A percentile compares a stretch with the other conserved stretches of the same genome.
phyloP scores from a whole-genome alignment of 2,888 invertebrate species.

The Capitulum mitella region DNA sequence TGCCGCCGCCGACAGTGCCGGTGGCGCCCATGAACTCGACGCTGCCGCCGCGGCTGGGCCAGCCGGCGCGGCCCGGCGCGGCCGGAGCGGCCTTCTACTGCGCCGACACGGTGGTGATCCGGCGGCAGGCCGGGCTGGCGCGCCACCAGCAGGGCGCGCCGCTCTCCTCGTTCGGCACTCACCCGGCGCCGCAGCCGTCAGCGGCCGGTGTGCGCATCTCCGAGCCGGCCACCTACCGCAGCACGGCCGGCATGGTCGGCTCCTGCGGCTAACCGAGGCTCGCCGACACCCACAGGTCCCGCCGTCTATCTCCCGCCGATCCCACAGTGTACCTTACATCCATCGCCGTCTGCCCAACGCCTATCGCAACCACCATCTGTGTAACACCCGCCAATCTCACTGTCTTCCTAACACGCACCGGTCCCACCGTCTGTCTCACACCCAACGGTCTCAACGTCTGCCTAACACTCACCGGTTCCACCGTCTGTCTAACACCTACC shows the following conservation, averaged over 20 bases:
- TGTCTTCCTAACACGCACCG: too few relatives aligned
- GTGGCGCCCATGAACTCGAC: background rate
- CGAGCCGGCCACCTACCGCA: background rate
- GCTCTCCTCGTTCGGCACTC: background rate
- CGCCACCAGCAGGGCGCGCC: background rate
- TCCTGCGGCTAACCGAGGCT: background rate
- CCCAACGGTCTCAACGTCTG: too few relatives aligned
- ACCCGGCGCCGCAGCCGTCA: conserved; percentile 15
- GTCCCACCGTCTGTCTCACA: too few relatives aligned
- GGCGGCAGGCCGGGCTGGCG: background rate
- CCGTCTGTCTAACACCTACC: too few relatives aligned
- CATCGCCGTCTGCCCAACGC: too few relatives aligned
- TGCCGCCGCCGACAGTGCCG: background rate
- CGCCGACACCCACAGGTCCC: too few relatives aligned
- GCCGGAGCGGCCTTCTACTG: background rate
- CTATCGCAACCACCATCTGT: too few relatives aligned
- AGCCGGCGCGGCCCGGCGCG: background rate
- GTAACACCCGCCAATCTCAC: too few relatives aligned
- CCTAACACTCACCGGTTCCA: too few relatives aligned
- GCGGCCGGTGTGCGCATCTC: background rate
- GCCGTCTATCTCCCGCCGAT: too few relatives aligned
- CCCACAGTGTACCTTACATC: too few relatives aligned
- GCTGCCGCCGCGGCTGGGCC: conserved; percentile 15
- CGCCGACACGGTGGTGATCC: conserved; percentile 17
- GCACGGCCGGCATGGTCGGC: conserved; percentile 1